phyloP scores from a whole-genome alignment of 2,797 vertebrate genomes.

The Rousettus madagascariensis region DNA sequence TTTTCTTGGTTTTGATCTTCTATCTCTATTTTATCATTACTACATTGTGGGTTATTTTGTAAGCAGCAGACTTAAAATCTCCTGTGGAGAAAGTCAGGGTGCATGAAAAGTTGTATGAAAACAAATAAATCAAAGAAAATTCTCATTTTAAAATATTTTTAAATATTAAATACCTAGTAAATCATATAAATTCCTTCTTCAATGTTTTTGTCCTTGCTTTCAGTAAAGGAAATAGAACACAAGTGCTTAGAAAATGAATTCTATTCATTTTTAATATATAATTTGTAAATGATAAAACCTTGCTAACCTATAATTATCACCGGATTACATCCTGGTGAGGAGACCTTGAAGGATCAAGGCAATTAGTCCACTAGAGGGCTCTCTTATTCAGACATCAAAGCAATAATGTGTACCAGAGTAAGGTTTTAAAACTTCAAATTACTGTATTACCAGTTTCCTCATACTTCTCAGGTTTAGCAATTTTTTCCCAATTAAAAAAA shows the following conservation, averaged over 20 bases:
- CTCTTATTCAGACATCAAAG: not conserved
- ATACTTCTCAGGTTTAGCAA: not conserved
- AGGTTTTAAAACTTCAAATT: constrained; percentile 44
- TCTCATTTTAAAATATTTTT: constrained; percentile 32
- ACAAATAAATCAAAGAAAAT: constrained; percentile 6
- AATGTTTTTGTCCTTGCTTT: constrained; percentile 19
- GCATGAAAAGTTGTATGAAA: not conserved
- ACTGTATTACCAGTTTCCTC: not conserved
- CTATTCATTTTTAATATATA: not conserved
- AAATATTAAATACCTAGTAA: constrained; percentile 19
- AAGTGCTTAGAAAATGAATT: not conserved
- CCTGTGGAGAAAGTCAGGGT: not conserved
- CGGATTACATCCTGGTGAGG: not conserved
- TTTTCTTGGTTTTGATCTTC: not conserved
- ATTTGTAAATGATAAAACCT: constrained; percentile 13
- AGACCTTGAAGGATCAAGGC: not conserved
- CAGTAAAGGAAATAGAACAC: not conserved
- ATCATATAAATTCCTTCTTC: not conserved
- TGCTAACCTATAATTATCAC: not conserved
- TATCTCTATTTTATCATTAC: not conserved
- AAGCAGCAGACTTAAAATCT: not conserved
- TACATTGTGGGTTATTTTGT: not conserved
- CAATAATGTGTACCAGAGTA: not conserved
- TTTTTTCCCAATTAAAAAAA: constrained; percentile 5
- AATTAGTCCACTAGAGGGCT: not conserved